Evolutionary conservation across 2,113 vertebrate genomes (phyloP).

Genomic region (Xiphophorus hellerii): DNA sequence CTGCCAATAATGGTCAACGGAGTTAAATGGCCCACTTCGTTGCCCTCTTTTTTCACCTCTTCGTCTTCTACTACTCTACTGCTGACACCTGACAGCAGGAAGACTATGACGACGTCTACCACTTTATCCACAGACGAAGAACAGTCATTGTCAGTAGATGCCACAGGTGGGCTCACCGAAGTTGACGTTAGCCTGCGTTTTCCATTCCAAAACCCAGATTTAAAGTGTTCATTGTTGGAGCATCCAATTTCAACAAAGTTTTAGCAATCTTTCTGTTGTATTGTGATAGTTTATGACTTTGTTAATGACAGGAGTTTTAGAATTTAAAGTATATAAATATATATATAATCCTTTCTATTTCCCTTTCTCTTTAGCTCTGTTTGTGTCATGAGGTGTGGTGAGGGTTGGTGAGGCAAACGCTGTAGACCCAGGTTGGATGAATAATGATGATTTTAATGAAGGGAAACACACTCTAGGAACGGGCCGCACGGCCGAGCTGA

Average conservation of each 20-base stretch:
- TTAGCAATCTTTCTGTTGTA: too few relatives aligned
- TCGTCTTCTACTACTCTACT: constrained; percentile 30
- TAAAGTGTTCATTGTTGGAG: background rate
- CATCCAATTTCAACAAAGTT: too few relatives aligned
- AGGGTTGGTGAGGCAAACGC: too few relatives aligned
- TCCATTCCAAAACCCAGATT: background rate
- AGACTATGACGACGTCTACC: constrained; percentile 26
- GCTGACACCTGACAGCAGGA: constrained; percentile 22
- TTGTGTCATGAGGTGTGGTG: too few relatives aligned
- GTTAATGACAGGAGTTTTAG: too few relatives aligned
- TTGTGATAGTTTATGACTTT: background rate
- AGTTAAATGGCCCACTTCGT: constrained; percentile 21
- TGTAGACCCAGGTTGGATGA: too few relatives aligned
- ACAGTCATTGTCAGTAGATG: constrained; percentile 70
- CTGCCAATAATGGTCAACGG: constrained; percentile 79
- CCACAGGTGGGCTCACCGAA: constrained; percentile 75
- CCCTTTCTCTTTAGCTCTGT: constrained; percentile 66
- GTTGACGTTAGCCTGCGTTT: background rate
- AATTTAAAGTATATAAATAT: background rate
- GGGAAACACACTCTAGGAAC: too few relatives aligned
- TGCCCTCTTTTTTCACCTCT: background rate
- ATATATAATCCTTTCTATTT: background rate
- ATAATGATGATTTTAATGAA: too few relatives aligned
- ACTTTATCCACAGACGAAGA: constrained; percentile 21
- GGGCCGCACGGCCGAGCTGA: too few relatives aligned